phyloP scores from a whole-genome alignment of 2,113 vertebrate species.

The Athene noctua region DNA sequence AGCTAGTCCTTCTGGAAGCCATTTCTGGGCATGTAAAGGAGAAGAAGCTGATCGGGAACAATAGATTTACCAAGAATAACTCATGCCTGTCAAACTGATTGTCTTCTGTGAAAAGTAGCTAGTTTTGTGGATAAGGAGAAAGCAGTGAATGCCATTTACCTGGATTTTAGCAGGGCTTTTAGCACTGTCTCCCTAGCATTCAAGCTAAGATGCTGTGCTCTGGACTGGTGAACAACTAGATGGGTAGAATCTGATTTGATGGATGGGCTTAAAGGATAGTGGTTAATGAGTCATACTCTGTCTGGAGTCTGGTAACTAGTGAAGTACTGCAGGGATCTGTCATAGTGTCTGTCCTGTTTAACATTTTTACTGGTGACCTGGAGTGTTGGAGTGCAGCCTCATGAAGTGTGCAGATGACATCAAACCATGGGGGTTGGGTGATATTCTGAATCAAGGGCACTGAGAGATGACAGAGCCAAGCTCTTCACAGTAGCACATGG shows the following conservation, averaged over 20 bases:
- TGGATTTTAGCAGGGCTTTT: background rate
- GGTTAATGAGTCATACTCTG: background rate
- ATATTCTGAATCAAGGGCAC: fast-evolving
- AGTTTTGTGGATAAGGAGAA: background rate
- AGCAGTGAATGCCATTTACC: background rate
- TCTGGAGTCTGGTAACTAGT: background rate
- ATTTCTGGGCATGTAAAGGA: background rate
- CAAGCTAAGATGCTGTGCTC: background rate
- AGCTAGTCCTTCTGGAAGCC: background rate
- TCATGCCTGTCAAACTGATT: background rate
- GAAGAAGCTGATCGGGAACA: background rate
- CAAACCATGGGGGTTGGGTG: background rate
- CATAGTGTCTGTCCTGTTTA: background rate
- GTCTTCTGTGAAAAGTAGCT: background rate
- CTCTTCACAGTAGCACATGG: background rate
- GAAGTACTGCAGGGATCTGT: background rate
- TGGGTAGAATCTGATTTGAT: background rate
- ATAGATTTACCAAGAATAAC: background rate
- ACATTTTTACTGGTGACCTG: background rate
- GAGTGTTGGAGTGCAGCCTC: background rate
- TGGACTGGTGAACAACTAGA: background rate
- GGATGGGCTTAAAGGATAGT: background rate
- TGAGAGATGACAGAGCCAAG: background rate
- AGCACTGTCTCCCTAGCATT: background rate
- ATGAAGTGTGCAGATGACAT: background rate